Percentiles rank a stretch among this genome's conserved stretches.
phyloP scores from a whole-genome alignment of 53 echinoderm and acorn worm species.

The Henricia sp. region DNA sequence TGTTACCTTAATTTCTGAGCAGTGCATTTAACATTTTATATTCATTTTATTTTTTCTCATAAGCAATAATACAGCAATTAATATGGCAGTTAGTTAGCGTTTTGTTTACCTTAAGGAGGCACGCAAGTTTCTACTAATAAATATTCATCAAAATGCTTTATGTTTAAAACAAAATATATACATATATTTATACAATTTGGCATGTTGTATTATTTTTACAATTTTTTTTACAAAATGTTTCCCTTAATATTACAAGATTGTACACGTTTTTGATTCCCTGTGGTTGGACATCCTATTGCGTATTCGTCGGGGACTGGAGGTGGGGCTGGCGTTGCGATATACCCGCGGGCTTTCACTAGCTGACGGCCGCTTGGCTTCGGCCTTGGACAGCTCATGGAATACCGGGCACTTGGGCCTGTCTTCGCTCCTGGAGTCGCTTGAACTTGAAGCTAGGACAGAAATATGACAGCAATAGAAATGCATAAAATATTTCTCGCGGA shows the following conservation, averaged over 20 bases:
- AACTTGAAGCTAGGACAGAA: conserved; percentile 6
- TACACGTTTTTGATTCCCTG: conserved; percentile 63
- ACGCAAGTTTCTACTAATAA: conserved; percentile 28
- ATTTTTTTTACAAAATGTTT: conserved; percentile 19
- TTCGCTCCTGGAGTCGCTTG: conserved; percentile 7
- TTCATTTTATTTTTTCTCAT: neutral
- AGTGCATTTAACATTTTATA: neutral
- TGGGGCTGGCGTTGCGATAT: conserved; percentile 21
- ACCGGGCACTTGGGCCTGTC: conserved; percentile 37
- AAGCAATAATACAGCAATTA: neutral
- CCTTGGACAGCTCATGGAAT: conserved; percentile 20
- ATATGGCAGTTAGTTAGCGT: neutral
- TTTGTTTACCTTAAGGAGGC: conserved; percentile 16
- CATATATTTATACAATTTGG: conserved; percentile 34
- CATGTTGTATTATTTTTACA: neutral
- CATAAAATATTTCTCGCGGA: too few relatives aligned
- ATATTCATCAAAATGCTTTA: conserved; percentile 39
- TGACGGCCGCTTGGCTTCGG: conserved; percentile 1
- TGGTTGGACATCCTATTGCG: conserved; percentile 52
- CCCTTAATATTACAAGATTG: conserved; percentile 11
- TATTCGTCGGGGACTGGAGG: conserved; percentile 38
- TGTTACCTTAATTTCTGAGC: too few relatives aligned
- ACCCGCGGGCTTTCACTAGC: conserved; percentile 11
- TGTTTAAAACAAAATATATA: conserved; percentile 46
- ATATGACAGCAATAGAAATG: neutral